A percentile compares a stretch with the other conserved stretches of the same genome.
Evolutionary conservation across 2,797 vertebrate species (phyloP).

Genomic region (Falco concolor): DNA sequence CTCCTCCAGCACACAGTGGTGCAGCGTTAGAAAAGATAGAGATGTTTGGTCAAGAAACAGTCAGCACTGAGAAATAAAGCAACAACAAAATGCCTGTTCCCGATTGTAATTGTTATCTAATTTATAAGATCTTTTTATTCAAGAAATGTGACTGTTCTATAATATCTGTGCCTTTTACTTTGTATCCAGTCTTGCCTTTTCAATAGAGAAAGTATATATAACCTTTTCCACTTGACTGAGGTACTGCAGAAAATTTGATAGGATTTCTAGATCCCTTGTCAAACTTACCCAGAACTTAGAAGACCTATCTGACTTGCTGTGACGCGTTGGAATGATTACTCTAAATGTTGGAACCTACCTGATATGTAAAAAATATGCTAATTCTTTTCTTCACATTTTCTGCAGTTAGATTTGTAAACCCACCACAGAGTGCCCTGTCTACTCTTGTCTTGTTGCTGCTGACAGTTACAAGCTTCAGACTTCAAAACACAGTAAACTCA

Average conservation of each 20-base stretch:
- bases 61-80: constrained; percentile 7
- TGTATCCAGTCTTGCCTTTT: constrained; percentile 13
- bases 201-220: neutral
- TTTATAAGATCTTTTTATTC: neutral
- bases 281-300: neutral
- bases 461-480: neutral
- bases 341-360: neutral
- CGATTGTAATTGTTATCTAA: neutral
- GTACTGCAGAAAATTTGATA: neutral
- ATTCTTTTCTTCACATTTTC: neutral
- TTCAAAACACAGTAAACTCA: neutral
- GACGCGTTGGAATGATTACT: neutral
- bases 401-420: neutral
- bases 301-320: neutral
- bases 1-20: neutral
- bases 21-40: constrained; percentile 41
- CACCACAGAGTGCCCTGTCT: neutral
- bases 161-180: constrained; percentile 1
- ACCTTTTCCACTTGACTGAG: neutral
- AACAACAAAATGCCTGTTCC: neutral
- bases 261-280: neutral
- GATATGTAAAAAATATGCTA: neutral
- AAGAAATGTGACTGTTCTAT: neutral
- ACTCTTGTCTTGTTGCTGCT: neutral
- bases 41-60: neutral